These are phyloP conservation scores for Hirtodrosophila duncani DNA, from an alignment of 2,888 invertebrate species.

Conservation along the genomic window DNA sequence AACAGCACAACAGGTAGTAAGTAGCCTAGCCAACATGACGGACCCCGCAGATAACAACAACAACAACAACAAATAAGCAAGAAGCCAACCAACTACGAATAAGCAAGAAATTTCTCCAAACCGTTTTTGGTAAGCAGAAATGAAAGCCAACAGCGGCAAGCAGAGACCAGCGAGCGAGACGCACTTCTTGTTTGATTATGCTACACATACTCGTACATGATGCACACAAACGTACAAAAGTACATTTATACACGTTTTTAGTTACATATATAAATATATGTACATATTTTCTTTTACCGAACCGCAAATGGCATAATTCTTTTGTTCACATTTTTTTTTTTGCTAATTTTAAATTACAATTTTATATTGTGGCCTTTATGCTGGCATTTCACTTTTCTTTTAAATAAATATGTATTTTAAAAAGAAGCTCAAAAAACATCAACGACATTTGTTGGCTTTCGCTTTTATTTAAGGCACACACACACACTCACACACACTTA, in stretches of 20 bases:
- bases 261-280: too few relatives aligned
- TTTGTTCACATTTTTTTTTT: slow-evolving; percentile 48
- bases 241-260: too few relatives aligned
- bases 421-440: slow-evolving; percentile 11
- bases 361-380: slow-evolving; percentile 40
- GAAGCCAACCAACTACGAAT: slow-evolving; percentile 20
- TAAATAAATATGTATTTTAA: slow-evolving; percentile 42
- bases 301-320: slow-evolving; percentile 69
- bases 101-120: slow-evolving; percentile 66
- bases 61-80: slow-evolving; percentile 15
- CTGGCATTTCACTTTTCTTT: slow-evolving; percentile 70
- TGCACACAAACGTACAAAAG: slow-evolving; percentile 23
- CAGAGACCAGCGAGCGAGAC: slow-evolving; percentile 42
- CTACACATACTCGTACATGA: slow-evolving; percentile 19
- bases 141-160: slow-evolving; percentile 55
- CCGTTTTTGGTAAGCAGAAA: slow-evolving; percentile 68
- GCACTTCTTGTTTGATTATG: slow-evolving; percentile 58
- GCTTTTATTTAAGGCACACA: slow-evolving; percentile 56
- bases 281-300: slow-evolving; percentile 23
- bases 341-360: slow-evolving; percentile 50
- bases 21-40: slow-evolving; percentile 23
- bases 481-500: slow-evolving; percentile 17
- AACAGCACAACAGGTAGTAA: not conserved
- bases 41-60: slow-evolving; percentile 45
- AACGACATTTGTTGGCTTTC: slow-evolving; percentile 55